A percentile compares a stretch with the other conserved stretches of the same genome.
These are phyloP conservation scores for Eupithecia exiguata DNA, from an alignment of 2,888 invertebrate species.

Conservation along the genomic window DNA sequence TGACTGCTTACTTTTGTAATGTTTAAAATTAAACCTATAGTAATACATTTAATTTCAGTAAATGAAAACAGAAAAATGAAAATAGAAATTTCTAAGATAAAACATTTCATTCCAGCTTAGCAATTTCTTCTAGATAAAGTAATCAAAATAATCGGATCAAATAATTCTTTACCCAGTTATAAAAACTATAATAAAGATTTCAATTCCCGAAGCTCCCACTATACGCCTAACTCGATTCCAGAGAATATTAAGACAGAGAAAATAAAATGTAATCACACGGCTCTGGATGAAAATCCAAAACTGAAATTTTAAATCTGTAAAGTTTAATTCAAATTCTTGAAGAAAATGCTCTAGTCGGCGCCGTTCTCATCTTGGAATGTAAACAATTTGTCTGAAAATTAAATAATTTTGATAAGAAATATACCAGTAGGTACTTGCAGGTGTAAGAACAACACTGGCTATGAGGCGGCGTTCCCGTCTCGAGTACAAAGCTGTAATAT, in stretches of 20 bases:
- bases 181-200: conserved; percentile 26
- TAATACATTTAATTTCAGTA: not conserved
- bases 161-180: conserved; percentile 20
- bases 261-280: conserved; percentile 29
- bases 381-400: conserved; percentile 15
- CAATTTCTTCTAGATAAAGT: conserved; percentile 4
- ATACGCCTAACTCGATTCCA: conserved; percentile 25
- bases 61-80: not conserved
- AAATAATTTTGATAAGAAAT: not conserved
- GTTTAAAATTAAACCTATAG: not conserved
- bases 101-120: not conserved
- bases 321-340: conserved; percentile 23
- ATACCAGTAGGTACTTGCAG: not conserved
- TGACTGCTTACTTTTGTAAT: not conserved
- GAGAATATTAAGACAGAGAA: conserved; percentile 28
- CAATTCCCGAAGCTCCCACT: conserved; percentile 16
- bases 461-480: not conserved
- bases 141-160: conserved; percentile 16
- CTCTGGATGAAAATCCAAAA: conserved; percentile 13
- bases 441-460: not conserved
- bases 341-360: conserved; percentile 5
- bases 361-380: conserved; percentile 9
- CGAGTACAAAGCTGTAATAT: conserved; percentile 7
- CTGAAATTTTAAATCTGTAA: conserved; percentile 21
- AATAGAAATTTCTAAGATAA: not conserved